Percentiles rank a stretch among this genome's conserved stretches.
phyloP scores from a whole-genome alignment of 1,140 invertebrate genomes.

The Ceratosolen fusciceps region DNA sequence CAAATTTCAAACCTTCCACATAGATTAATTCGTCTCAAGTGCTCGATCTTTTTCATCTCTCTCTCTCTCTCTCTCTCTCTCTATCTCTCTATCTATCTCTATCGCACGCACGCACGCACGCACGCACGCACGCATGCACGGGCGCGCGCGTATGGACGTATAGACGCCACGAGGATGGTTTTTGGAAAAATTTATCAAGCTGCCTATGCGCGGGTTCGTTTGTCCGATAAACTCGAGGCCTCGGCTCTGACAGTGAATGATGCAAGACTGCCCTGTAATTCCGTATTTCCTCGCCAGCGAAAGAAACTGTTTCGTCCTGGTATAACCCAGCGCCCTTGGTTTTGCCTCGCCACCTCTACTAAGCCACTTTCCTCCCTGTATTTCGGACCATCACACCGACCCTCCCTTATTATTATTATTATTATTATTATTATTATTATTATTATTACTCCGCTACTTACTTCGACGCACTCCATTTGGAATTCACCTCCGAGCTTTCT shows the following conservation, averaged over 20 bases:
- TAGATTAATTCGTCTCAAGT: no score
- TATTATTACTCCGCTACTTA: neutral
- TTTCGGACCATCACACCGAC: no score
- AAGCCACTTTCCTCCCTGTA: no score
- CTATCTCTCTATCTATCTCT: no score
- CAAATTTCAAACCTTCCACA: neutral
- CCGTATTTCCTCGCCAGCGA: constrained; percentile 49
- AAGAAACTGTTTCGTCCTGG: constrained; percentile 50
- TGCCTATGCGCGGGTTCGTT: constrained; percentile 36
- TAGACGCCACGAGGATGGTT: neutral
- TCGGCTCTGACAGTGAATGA: constrained; percentile 60
- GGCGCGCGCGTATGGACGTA: no score
- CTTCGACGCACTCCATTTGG: neutral
- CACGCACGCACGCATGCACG: no score
- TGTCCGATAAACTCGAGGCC: constrained; percentile 56
- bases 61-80: no score
- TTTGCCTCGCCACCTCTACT: no score
- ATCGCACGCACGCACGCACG: no score
- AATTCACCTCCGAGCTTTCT: neutral
- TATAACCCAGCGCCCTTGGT: constrained; percentile 35
- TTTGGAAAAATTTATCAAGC: constrained; percentile 44
- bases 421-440: no score
- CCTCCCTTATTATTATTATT: no score
- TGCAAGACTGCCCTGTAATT: constrained; percentile 58
- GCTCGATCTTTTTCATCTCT: no score